Base-by-base conservation (phyloP, 2,797 vertebrate species). In the Staurois parvus region DNA sequence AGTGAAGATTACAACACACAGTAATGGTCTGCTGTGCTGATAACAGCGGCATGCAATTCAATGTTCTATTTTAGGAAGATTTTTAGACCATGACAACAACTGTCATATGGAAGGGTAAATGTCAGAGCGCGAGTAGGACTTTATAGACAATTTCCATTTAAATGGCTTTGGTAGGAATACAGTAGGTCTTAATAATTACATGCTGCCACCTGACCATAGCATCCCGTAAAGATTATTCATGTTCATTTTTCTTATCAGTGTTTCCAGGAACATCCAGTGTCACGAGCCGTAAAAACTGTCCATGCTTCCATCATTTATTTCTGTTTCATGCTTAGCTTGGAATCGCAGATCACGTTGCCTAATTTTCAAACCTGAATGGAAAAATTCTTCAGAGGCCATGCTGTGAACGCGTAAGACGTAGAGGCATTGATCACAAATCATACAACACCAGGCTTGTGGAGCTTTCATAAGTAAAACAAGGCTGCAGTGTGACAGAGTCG, bases 221-320 rank as follows among this genome's bases (percentile, higher is more conserved):
- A 34, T 40, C 32, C 59, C 37, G 28, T 67, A 15, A 11, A 67
- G 59, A 78, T 78, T 67, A 78, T 15, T 24, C 13, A 24, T 67
- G 76, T 52, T 66, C 32, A 66, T 78, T 64, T 76, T 64, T 34
- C 76, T 67, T 78, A 77, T 77, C 59, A 28, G 32, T 28, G 4
- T 19, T 11, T 78, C 37, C 76, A 78, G 76, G 76, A 78, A 40
- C 59, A 56, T 77, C 75, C 19, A 4, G 17, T 17, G 48, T 2
- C 45, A 26, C 76, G 29, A 19, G 48, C 48, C 0, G n/a, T 64
- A 64, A 26, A 26, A 8, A 64, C 24, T n/a, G 59, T 24, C 62
- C 15, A 21, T 13, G 21, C 24, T 34, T 77, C 8, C 59, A 17
- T 59, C 74, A 59, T 37, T 40, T 40, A 8, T 12, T 37, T 67